phyloP scores from a whole-genome alignment of 30 jellyfish, hydroid and myxozoan genomes.

The Pseudorhiza aurosa region DNA sequence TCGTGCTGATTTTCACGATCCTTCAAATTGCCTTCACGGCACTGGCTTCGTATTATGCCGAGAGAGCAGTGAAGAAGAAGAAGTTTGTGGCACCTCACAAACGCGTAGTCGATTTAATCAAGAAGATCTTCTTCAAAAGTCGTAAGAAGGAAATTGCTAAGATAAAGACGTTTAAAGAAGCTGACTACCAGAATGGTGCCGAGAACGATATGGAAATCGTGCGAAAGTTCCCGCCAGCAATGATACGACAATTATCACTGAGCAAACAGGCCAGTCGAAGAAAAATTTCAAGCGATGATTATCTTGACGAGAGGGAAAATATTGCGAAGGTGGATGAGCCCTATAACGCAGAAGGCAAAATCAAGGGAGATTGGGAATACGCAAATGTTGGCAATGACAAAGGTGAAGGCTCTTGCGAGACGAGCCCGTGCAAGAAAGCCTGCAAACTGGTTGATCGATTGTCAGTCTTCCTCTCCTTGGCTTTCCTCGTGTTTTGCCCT shows the following conservation, averaged over 20 bases:
- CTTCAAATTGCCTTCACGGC: slow-evolving; percentile 40
- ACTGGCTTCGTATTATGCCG: slow-evolving; percentile 50
- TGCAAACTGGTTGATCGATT: slow-evolving; percentile 39
- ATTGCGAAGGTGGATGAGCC: background rate
- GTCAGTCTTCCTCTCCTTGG: background rate
- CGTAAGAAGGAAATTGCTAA: background rate
- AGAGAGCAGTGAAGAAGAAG: slow-evolving; percentile 37
- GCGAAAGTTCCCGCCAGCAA: slow-evolving; percentile 11
- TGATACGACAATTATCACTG: background rate
- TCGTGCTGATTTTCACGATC: slow-evolving; percentile 55
- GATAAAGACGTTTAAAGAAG: background rate
- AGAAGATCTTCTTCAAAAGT: slow-evolving; percentile 21
- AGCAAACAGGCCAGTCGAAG: background rate
- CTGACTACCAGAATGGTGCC: background rate
- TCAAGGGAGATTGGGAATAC: background rate
- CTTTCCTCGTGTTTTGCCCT: slow-evolving; percentile 7
- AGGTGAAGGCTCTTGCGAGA: background rate
- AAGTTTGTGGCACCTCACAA: slow-evolving; percentile 1
- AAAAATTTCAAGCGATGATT: background rate
- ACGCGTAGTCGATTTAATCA: background rate
- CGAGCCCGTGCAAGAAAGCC: slow-evolving; percentile 29
- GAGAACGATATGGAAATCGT: slow-evolving; percentile 17
- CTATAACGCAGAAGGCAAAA: background rate
- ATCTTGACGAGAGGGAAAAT: background rate
- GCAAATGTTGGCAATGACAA: background rate